A percentile compares a stretch with the other conserved stretches of the same genome.
Evolutionary conservation across 2,797 vertebrate species (phyloP).

Genomic region (Chrysocyon brachyurus): DNA sequence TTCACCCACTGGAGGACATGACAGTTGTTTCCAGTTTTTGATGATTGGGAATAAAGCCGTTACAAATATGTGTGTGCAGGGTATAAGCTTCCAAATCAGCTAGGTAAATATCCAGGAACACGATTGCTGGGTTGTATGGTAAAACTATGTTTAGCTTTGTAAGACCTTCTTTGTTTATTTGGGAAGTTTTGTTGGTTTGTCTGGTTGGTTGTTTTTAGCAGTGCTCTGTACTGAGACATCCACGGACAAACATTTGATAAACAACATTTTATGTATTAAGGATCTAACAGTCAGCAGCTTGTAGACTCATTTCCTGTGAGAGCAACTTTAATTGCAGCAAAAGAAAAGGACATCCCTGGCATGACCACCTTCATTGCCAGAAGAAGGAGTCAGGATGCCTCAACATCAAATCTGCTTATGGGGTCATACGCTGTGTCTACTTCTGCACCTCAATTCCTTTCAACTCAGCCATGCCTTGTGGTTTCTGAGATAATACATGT

Average conservation of each 20-base stretch:
- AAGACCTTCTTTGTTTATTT: background rate
- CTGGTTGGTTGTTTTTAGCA: background rate
- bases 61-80: background rate
- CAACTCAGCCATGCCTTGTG: background rate
- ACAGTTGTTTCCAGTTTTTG: background rate
- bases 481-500: background rate
- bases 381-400: background rate
- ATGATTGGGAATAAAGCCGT: background rate
- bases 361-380: background rate
- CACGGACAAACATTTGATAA: background rate
- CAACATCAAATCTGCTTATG: background rate
- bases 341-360: background rate
- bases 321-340: background rate
- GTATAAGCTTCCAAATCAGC: background rate
- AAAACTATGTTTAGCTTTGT: background rate
- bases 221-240: background rate
- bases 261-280: background rate
- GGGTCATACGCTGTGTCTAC: too few species aligned
- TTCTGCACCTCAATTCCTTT: background rate
- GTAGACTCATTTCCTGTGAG: background rate
- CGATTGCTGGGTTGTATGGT: fast-evolving
- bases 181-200: background rate
- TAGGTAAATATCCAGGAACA: background rate
- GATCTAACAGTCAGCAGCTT: background rate
- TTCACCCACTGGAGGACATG: background rate